phyloP scores from a whole-genome alignment of 2,888 invertebrate genomes.

The Epinotia ramella region DNA sequence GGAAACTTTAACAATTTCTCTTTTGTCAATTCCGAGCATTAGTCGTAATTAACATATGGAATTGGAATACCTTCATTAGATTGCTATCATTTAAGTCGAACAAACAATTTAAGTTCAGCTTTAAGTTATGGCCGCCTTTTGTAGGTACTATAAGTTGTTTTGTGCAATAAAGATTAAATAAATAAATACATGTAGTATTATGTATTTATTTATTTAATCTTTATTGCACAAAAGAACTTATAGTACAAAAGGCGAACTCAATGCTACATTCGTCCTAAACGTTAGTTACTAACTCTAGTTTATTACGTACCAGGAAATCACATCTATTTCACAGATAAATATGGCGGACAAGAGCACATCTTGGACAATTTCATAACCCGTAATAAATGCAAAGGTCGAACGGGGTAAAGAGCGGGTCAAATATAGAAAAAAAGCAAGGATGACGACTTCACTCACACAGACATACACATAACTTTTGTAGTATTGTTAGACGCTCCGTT shows the following conservation, averaged over 20 bases:
- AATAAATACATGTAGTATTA: no score
- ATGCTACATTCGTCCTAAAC: no score
- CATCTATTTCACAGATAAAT: not conserved
- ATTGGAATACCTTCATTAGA: no score
- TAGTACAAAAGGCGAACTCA: no score
- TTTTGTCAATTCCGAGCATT: constrained; percentile 15
- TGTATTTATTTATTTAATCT: no score
- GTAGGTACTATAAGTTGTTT: no score
- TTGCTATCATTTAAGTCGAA: no score
- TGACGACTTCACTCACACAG: not conserved
- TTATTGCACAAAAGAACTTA: no score
- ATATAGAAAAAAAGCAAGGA: not conserved
- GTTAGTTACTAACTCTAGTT: not conserved
- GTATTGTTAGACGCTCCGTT: constrained; percentile 12
- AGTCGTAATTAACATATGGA: constrained; percentile 16
- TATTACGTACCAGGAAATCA: not conserved
- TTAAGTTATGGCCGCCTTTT: no score
- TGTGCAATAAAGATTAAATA: no score
- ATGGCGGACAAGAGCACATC: not conserved
- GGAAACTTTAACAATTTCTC: constrained; percentile 31
- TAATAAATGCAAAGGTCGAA: not conserved
- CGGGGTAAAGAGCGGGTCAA: not conserved
- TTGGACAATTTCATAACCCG: no score
- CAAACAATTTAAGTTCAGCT: no score
- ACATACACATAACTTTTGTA: not conserved